These are phyloP conservation scores for Rhinoptilus africanus DNA, from an alignment of 2,113 vertebrate genomes.

Conservation along the genomic window DNA sequence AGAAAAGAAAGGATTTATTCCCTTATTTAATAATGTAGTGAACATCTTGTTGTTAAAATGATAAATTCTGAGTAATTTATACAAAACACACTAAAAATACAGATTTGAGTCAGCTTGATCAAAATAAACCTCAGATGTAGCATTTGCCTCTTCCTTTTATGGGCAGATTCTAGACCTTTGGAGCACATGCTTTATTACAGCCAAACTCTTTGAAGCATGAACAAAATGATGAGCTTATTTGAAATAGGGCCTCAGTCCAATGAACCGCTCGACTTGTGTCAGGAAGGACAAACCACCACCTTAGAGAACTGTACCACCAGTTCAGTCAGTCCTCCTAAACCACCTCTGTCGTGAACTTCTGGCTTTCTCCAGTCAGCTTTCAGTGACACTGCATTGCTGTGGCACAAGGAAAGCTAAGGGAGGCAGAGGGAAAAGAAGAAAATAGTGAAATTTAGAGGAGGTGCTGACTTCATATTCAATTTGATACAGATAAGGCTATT, in stretches of 20 bases:
- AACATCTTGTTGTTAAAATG: constrained; percentile 30
- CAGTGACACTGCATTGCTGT: background rate
- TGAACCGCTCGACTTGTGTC: background rate
- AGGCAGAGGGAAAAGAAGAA: background rate
- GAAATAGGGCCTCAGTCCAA: constrained; percentile 36
- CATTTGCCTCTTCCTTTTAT: constrained; percentile 59
- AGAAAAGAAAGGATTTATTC: background rate
- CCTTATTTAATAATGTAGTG: background rate
- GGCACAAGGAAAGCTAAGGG: background rate
- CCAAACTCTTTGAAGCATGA: constrained; percentile 52
- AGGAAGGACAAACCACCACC: background rate
- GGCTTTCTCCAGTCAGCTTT: background rate
- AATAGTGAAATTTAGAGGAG: background rate
- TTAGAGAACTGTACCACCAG: background rate
- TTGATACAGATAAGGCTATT: constrained; percentile 4
- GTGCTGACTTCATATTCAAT: background rate
- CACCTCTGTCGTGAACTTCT: background rate
- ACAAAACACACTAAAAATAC: constrained; percentile 64
- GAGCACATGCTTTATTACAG: constrained; percentile 53
- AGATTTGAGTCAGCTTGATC: constrained; percentile 66
- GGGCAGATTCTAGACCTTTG: constrained; percentile 49
- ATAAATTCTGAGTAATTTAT: constrained; percentile 54
- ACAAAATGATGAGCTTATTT: constrained; percentile 45
- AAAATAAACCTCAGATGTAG: constrained; percentile 51
- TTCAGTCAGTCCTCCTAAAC: background rate